Evolutionary conservation across 2,888 invertebrate species (phyloP), one percentile per base, ranked within the genome.

Genomic region (Zaprionus obscuricornis): DNA sequence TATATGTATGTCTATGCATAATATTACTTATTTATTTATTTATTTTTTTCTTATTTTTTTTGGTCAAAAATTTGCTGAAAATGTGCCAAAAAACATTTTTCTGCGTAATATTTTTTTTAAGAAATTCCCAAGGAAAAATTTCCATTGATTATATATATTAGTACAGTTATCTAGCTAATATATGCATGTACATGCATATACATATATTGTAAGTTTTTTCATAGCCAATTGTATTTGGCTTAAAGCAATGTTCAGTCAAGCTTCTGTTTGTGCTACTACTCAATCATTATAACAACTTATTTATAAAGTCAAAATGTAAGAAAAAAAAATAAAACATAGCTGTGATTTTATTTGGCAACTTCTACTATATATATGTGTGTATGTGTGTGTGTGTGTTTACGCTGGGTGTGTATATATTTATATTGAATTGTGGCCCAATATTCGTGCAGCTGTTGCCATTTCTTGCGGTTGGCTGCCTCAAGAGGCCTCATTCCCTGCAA

Each of bases 381-480:
- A 7, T 18, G 4, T 14, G 3, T 52, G 39, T 52, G 7, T 46
- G 33, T 24, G n/a, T 43, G 11, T 24, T 4, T n/a, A n/a, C n/a
- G n/a, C n/a, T n/a, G n/a, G n/a, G n/a, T n/a, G n/a, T n/a, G n/a
- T n/a, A n/a, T n/a, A n/a, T 39, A 26, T 27, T 55, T 50, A 14
- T 26, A 26, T 50, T 55, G 31, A 56, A 60, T 58, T 70, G 59
- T 66, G 59, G 58, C 51, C 71, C 64, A 64, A 78, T 66, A 59
- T 64, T 62, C 58, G 39, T 46, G 60, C 66, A 66, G 69, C 66
- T 66, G 66, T 70, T 74, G 58, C 71, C 58, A 62, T 76, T 77
- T 76, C 64, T 69, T 62, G 74, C 66, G 82, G 42, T 81, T 76
- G 70, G 58, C 58, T 70, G 82, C 52, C 46, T 54, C 34, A 3